Evolutionary conservation across 2,113 vertebrate genomes (phyloP).

Genomic region (Bombycilla garrulus): DNA sequence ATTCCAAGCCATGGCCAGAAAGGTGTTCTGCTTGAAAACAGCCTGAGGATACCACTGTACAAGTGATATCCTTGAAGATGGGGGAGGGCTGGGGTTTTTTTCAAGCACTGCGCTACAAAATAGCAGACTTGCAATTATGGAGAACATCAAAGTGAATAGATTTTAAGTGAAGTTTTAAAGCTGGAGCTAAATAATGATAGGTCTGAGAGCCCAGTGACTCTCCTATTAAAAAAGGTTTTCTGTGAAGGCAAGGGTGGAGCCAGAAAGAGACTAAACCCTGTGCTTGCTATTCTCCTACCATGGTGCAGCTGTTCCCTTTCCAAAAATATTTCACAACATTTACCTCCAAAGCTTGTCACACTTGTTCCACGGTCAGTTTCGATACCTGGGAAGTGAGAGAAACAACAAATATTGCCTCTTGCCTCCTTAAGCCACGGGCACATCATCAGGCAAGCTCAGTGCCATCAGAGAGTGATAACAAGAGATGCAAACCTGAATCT

Average conservation of each 20-base stretch:
- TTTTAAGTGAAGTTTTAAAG: slow-evolving; percentile 16
- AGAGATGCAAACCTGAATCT: background rate
- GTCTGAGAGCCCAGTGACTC: background rate
- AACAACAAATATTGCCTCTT: background rate
- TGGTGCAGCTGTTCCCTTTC: background rate
- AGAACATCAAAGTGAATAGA: slow-evolving; percentile 2
- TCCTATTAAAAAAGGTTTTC: background rate
- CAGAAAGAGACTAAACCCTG: background rate
- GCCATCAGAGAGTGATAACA: background rate
- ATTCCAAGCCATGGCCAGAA: background rate
- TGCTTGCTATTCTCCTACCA: background rate
- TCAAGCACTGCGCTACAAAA: background rate
- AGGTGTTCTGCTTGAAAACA: background rate
- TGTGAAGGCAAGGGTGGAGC: background rate
- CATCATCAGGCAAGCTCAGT: background rate
- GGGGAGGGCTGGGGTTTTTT: background rate
- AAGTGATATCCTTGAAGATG: background rate
- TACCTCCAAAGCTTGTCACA: background rate
- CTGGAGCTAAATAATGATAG: background rate
- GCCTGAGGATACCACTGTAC: background rate
- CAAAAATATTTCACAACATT: background rate
- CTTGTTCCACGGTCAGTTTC: background rate
- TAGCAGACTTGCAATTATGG: background rate
- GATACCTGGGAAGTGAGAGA: background rate
- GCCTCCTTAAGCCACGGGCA: background rate